Evolutionary conservation across 2,113 vertebrate species (phyloP), one percentile per base, ranked within the genome.

Genomic region (Piprites chloris): DNA sequence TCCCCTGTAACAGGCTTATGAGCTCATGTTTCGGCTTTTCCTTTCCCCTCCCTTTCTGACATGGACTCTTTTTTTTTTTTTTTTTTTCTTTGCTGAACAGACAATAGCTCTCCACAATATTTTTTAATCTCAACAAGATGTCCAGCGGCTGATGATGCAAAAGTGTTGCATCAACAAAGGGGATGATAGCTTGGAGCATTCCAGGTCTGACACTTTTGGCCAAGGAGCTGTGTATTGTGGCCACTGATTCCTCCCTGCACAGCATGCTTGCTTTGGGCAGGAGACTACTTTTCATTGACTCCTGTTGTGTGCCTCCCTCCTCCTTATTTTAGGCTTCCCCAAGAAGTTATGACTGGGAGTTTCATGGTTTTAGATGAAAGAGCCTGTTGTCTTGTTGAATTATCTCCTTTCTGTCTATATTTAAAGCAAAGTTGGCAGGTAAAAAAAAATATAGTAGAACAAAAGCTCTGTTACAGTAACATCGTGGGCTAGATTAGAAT

Each of bases 321-420:
- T 66, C 62, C 59, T 76, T 68, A 23, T 68, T 94, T 84, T 73
- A 71, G 76, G 86, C 83, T 88, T 96, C 65, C 82, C 82, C 75
- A 44, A 83, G 79, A 96, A 90, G 68, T 94, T 88, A 47, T 72
- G 84, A 53, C 72, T 50, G 24, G 15, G 49, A 90, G 39, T 90
- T 65, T 72, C 33, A 82, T 24, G 73, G 67, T 37, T 94, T 88
- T 62, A 80, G 72, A 97, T 95, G 82, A 96, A 96, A 94, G 95
- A 88, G 47, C 52, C 66, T 85, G 91, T 96, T 97, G 96, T 97
- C 95, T 87, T 74, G 33, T 85, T 93, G 74, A 95, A 97, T 97
- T 96, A 93, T 95, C 91, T 94, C 71, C 42, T 80, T 77, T 85
- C 75, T 90, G 65, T 83, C 49, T 75, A 17, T 93, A 72, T 79